Conservation (phyloP, 2,888 invertebrate species). For the Embidobia sp. region DNA sequence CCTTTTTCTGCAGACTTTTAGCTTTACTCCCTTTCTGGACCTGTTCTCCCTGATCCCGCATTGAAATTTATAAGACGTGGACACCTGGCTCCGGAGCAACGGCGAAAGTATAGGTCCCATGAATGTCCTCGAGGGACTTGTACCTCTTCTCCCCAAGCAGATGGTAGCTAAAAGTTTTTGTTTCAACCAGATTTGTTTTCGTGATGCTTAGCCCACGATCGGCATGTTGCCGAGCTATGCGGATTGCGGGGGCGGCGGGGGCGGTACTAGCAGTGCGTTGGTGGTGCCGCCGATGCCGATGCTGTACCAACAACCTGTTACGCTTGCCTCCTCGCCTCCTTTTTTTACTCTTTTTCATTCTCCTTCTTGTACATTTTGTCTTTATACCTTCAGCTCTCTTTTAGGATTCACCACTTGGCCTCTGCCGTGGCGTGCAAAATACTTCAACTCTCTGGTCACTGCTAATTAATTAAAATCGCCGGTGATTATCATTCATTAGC, state of each 20-base stretch:
- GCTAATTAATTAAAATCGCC: slow-evolving; percentile 12
- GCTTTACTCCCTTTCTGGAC: slow-evolving; percentile 65
- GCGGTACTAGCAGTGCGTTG: slow-evolving; percentile 59
- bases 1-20: slow-evolving; percentile 65
- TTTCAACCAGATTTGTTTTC: slow-evolving; percentile 77
- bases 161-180: slow-evolving; percentile 74
- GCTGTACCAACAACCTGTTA: slow-evolving; percentile 64
- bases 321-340: slow-evolving; percentile 52
- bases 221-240: slow-evolving; percentile 55
- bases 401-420: slow-evolving; percentile 21
- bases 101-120: slow-evolving; percentile 64
- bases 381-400: slow-evolving; percentile 47
- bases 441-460: not conserved
- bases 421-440: slow-evolving; percentile 5
- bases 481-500: no score
- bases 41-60: slow-evolving; percentile 66
- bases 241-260: slow-evolving; percentile 50
- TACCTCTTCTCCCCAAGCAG: slow-evolving; percentile 69
- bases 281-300: slow-evolving; percentile 54
- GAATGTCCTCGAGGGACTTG: slow-evolving; percentile 58
- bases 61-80: slow-evolving; percentile 76
- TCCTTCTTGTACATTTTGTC: slow-evolving; percentile 47
- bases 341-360: slow-evolving; percentile 24
- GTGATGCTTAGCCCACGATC: slow-evolving; percentile 65
- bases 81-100: slow-evolving; percentile 74